Evolutionary conservation across 2,888 invertebrate species (phyloP).

Genomic region (Drosophila multiciliata): DNA sequence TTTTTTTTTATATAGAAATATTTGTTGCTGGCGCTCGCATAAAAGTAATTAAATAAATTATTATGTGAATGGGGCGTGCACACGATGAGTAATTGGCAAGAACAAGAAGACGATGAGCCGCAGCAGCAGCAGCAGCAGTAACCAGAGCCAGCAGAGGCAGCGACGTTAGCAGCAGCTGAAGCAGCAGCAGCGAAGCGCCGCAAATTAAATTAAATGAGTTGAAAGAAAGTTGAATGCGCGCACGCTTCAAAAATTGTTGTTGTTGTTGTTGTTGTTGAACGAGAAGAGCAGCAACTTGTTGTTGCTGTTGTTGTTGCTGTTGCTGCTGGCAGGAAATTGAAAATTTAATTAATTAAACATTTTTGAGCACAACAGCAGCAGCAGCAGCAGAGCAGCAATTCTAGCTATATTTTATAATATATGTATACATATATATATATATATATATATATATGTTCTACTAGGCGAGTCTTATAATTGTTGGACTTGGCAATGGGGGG

Average conservation of each 20-base stretch:
- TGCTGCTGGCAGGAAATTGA: slow-evolving; percentile 69
- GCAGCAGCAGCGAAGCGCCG: slow-evolving; percentile 68
- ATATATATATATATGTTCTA: slow-evolving; percentile 33
- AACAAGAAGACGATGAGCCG: slow-evolving; percentile 62
- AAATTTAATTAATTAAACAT: slow-evolving; percentile 81
- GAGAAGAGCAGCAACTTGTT: slow-evolving; percentile 25
- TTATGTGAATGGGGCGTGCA: slow-evolving; percentile 80
- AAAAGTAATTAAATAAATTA: slow-evolving; percentile 81
- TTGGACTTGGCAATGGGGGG: slow-evolving; percentile 20
- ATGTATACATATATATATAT: slow-evolving; percentile 46
- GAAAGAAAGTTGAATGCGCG: slow-evolving; percentile 80
- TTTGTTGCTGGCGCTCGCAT: slow-evolving; percentile 63
- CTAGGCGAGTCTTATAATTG: slow-evolving; percentile 65
- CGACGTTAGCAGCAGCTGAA: slow-evolving; percentile 9
- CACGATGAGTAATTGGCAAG: slow-evolving; percentile 81
- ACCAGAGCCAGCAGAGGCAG: slow-evolving; percentile 1
- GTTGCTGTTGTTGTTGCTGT: slow-evolving; percentile 34
- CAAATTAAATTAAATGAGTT: slow-evolving; percentile 81
- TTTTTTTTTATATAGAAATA: slow-evolving; percentile 71
- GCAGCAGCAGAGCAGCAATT: slow-evolving; percentile 16
- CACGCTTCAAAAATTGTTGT: slow-evolving; percentile 70
- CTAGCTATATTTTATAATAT: slow-evolving; percentile 71
- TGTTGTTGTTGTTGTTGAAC: slow-evolving; percentile 25
- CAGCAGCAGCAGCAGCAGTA: slow-evolving; percentile 38
- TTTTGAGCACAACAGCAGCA: slow-evolving; percentile 60